Percentiles rank a stretch among this genome's conserved stretches.
Evolutionary conservation across 2,888 invertebrate genomes (phyloP).

Genomic region (Drosophila robusta): DNA sequence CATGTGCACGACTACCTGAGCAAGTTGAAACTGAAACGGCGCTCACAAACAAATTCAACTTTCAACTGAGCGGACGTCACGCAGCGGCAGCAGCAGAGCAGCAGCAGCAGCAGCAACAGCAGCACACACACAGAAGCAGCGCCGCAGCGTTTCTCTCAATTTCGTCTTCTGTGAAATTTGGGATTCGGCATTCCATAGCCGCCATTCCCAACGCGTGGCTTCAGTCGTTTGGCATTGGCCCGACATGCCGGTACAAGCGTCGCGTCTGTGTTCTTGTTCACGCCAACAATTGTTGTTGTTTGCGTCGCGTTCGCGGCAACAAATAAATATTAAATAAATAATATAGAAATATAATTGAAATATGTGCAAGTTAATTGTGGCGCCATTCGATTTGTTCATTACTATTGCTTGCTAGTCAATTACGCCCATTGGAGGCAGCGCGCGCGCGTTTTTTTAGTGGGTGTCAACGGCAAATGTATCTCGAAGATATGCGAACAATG

Average conservation of each 20-base stretch:
- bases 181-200: conserved; percentile 54
- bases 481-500: conserved; percentile 50
- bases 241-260: conserved; percentile 74
- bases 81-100: conserved; percentile 29
- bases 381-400: conserved; percentile 10
- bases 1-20: conserved; percentile 62
- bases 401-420: conserved; percentile 37
- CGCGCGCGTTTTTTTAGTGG: conserved; percentile 42
- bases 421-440: conserved; percentile 22
- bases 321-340: conserved; percentile 29
- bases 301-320: conserved; percentile 36
- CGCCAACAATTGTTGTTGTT: conserved; percentile 27
- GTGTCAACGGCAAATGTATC: conserved; percentile 51
- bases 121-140: conserved; percentile 4
- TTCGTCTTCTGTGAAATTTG: conserved; percentile 36
- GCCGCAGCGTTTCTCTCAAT: conserved; percentile 24
- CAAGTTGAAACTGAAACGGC: conserved; percentile 41
- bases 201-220: conserved; percentile 34
- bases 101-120: conserved; percentile 12
- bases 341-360: conserved; percentile 11
- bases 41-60: conserved; percentile 73
- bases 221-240: conserved; percentile 73
- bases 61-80: conserved; percentile 72
- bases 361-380: conserved; percentile 36
- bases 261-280: conserved; percentile 37